Percentiles rank a stretch among this genome's conserved stretches.
Evolutionary conservation across 1,140 invertebrate species (phyloP).

Genomic region (Pachyrhynchus sulphureomaculatus): DNA sequence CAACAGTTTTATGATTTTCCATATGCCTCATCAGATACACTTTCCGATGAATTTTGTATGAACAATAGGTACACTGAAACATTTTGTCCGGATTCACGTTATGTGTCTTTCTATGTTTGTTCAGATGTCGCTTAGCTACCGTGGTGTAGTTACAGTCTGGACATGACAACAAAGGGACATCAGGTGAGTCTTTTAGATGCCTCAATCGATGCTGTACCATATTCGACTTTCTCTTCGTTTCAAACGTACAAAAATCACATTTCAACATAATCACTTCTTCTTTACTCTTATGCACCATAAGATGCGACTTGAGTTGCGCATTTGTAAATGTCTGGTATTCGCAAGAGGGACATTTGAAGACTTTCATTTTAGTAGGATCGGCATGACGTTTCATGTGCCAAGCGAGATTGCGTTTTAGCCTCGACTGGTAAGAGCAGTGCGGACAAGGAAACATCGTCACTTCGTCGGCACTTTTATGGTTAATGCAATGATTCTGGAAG

Average conservation of each 20-base stretch:
- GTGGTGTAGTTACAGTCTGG: constrained; percentile 23
- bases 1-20: constrained; percentile 23
- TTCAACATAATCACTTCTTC: constrained; percentile 23
- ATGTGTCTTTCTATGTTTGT: constrained; percentile 26
- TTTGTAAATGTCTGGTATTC: constrained; percentile 26
- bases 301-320: constrained; percentile 19
- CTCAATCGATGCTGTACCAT: constrained; percentile 18
- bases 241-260: constrained; percentile 24
- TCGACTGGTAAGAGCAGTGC: constrained; percentile 21
- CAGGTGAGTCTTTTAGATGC: constrained; percentile 26
- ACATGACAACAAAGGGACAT: constrained; percentile 22
- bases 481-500: constrained; percentile 23
- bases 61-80: constrained; percentile 24
- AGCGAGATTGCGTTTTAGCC: constrained; percentile 20
- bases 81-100: constrained; percentile 28
- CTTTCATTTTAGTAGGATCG: constrained; percentile 11
- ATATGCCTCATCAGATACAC: constrained; percentile 26
- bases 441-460: constrained; percentile 27
- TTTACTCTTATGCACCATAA: constrained; percentile 24
- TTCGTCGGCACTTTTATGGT: constrained; percentile 25
- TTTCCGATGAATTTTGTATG: constrained; percentile 24
- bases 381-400: constrained; percentile 22
- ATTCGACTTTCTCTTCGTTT: constrained; percentile 28
- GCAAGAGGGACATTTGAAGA: constrained; percentile 21
- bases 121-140: constrained; percentile 22